Evolutionary conservation across 2,888 invertebrate species (phyloP).

Genomic region (Stomorhina lunata): DNA sequence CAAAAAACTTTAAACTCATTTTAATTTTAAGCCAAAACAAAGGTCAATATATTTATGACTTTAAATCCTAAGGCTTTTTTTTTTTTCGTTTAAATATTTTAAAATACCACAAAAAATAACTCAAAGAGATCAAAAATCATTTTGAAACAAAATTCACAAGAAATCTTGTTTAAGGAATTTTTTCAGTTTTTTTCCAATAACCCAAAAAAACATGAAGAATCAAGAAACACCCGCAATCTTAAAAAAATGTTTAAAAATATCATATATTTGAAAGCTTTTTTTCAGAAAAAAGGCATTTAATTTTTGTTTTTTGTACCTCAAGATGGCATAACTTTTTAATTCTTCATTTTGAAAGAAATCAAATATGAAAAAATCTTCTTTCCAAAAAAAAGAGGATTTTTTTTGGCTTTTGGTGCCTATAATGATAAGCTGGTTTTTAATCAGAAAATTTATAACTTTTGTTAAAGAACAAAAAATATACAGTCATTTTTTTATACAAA

Average conservation of each 20-base stretch:
- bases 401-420: conserved; percentile 67
- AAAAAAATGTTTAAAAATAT: conserved; percentile 7
- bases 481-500: conserved; percentile 13
- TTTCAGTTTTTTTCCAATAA: background rate
- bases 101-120: conserved; percentile 29
- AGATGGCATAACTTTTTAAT: conserved; percentile 57
- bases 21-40: conserved; percentile 26
- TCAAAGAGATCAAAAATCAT: conserved; percentile 21
- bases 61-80: conserved; percentile 60
- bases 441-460: conserved; percentile 79
- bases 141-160: conserved; percentile 65
- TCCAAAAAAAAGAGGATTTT: background rate
- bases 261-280: conserved; percentile 4
- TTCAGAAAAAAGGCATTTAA: conserved; percentile 25
- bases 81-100: conserved; percentile 25
- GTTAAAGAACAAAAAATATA: conserved; percentile 34
- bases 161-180: conserved; percentile 55
- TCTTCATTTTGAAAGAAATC: conserved; percentile 54
- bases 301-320: conserved; percentile 15
- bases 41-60: conserved; percentile 42
- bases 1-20: background rate
- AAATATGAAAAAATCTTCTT: conserved; percentile 28
- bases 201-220: conserved; percentile 24
- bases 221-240: conserved; percentile 60
- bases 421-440: conserved; percentile 80